These are phyloP conservation scores for Lepilemur ruficaudatus DNA, from an alignment of 2,797 vertebrate genomes.

Conservation along the genomic window DNA sequence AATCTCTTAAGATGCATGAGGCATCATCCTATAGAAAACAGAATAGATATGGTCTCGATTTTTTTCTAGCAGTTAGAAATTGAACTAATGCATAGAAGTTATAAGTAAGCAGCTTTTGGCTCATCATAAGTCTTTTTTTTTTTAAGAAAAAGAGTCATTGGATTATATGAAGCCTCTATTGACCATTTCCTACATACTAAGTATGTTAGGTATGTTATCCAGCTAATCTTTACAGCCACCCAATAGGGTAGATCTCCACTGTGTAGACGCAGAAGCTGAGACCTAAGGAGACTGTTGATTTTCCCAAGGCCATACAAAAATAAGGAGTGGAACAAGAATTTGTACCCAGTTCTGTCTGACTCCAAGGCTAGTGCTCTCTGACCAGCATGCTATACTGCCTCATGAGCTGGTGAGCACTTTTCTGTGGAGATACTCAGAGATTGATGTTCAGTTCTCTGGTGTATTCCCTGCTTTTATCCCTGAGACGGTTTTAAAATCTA, in stretches of 20 bases:
- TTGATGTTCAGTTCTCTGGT: background rate
- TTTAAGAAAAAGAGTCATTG: background rate
- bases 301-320: background rate
- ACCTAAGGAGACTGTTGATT: background rate
- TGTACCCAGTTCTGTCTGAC: background rate
- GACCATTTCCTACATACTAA: background rate
- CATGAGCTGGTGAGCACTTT: background rate
- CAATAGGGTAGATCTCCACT: background rate
- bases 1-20: background rate
- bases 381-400: background rate
- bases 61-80: background rate
- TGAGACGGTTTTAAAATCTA: background rate
- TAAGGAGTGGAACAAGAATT: background rate
- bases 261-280: background rate
- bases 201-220: background rate
- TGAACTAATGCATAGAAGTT: background rate
- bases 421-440: background rate
- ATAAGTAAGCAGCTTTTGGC: background rate
- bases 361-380: background rate
- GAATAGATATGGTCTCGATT: background rate
- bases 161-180: background rate
- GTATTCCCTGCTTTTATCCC: background rate
- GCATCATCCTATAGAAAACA: background rate
- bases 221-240: background rate
- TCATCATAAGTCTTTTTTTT: background rate